Base-by-base conservation (phyloP, 2,888 invertebrate genomes). In the Caenorhabditis becei region DNA sequence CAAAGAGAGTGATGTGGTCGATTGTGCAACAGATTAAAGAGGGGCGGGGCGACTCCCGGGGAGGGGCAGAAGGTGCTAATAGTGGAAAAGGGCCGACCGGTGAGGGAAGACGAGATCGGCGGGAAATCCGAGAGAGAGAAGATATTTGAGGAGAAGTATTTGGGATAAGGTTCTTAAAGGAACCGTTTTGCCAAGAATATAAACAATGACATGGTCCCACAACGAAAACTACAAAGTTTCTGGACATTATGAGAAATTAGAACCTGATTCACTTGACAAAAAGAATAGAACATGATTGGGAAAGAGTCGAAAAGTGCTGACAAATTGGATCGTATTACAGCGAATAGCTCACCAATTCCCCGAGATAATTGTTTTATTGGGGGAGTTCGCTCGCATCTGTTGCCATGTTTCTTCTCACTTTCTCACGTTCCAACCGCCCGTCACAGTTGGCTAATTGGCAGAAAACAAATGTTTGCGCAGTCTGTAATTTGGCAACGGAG, bases 11-110 rank as follows among this genome's bases (percentile, higher is more conserved):
- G 58, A 74, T 56, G 56, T 65, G 72, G 58, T 44, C 51, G 72
- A 74, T 74, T 74, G 65, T 49, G 56, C 65, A 74, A 65, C 7
- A 58, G 66, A 65, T 59, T 62, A 63, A 47, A 26, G 24, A 44
- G 37, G 35, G 24, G 28, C 23, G 41, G 41, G 41, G 41, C 41
- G 3, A 14, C 41, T 16, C 41, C 41, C 8, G 41, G 5, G 41
- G 41, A 41, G 14, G 41, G 20, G n/a, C n/a, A 69, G 35, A 49
- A 69, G 69, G 69, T 59, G 69, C 32, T 18, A 67, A 67, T 32
- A 18, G 44, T 24, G 59, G 24, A 35, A 32, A 59, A 49, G 47
- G 18, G 32, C 18, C 47, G 47, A 47, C 20, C 47, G 41, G 16
- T 10, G 41, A 16, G 16, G 16, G 3, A 14, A 16, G 41, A 41